phyloP scores from a whole-genome alignment of 23 tunicate genomes.

The Trididemnum nubilum region DNA sequence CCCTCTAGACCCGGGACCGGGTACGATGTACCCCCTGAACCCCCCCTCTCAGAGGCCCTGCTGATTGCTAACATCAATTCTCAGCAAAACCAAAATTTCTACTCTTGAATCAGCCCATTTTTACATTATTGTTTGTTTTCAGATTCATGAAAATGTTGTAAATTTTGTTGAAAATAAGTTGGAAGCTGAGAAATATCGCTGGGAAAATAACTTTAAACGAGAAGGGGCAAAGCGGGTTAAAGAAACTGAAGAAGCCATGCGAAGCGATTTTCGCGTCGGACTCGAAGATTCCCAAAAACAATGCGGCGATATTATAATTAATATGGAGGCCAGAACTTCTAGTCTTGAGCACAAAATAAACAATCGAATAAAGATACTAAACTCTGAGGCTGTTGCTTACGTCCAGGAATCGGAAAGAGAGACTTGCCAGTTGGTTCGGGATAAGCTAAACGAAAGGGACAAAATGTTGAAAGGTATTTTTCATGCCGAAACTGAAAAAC shows the following conservation, averaged over 20 bases:
- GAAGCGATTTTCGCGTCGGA: slow-evolving; percentile 79
- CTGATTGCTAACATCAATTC: too few relatives aligned
- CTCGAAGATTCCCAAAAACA: slow-evolving; percentile 89
- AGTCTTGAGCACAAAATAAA: slow-evolving; percentile 63
- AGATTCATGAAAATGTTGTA: slow-evolving; percentile 63
- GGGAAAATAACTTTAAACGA: slow-evolving; percentile 67
- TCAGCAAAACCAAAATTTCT: too few relatives aligned
- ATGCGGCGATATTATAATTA: slow-evolving; percentile 47
- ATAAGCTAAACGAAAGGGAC: slow-evolving; percentile 60
- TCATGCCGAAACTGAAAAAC: slow-evolving; percentile 45
- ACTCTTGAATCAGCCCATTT: too few relatives aligned
- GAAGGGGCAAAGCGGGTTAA: slow-evolving; percentile 48
- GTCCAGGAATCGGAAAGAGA: slow-evolving; percentile 46
- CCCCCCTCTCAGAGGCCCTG: too few relatives aligned
- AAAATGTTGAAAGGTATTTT: slow-evolving; percentile 30
- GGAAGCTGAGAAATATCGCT: slow-evolving; percentile 48
- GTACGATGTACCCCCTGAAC: too few relatives aligned
- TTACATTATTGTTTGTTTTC: too few relatives aligned
- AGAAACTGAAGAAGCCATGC: slow-evolving; percentile 65
- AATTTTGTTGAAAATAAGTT: slow-evolving; percentile 38
- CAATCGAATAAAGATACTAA: slow-evolving; percentile 48
- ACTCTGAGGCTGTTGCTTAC: slow-evolving; percentile 23
- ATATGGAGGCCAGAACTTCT: slow-evolving; percentile 52
- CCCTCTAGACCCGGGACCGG: too few relatives aligned
- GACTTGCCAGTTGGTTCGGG: slow-evolving; percentile 36